phyloP scores from a whole-genome alignment of 1,140 invertebrate genomes.

The Cataglyphis hispanica region DNA sequence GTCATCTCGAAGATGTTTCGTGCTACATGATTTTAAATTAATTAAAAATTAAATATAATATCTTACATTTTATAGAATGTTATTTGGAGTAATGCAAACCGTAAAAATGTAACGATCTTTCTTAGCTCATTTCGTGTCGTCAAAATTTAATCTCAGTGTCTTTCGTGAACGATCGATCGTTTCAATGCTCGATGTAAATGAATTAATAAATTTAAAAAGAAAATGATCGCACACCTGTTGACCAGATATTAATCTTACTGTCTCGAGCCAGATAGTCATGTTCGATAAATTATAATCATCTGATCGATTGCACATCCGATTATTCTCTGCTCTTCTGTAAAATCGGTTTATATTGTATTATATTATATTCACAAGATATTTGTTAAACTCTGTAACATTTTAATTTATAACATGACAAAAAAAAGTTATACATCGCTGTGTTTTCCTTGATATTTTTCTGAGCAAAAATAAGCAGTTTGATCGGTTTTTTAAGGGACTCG shows the following conservation, averaged over 20 bases:
- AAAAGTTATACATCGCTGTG: not conserved
- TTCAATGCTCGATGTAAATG: not conserved
- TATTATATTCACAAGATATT: no score
- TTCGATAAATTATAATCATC: not conserved
- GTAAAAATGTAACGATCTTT: conserved; percentile 49
- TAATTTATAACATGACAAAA: not conserved
- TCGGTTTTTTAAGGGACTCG: not conserved
- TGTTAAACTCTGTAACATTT: not conserved
- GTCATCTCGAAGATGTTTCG: conserved; percentile 8
- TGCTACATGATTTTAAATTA: conserved; percentile 5
- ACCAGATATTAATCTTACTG: no score
- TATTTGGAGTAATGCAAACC: conserved; percentile 31
- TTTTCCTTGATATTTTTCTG: not conserved
- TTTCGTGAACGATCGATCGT: not conserved
- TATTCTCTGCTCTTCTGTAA: not conserved
- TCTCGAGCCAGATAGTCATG: no score
- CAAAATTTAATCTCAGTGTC: conserved; percentile 17
- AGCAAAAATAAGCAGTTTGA: conserved; percentile 23
- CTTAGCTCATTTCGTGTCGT: not conserved
- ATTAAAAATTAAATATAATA: conserved; percentile 48
- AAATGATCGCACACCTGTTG: not conserved
- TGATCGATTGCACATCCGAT: not conserved
- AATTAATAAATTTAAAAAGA: not conserved
- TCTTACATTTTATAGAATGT: conserved; percentile 26
- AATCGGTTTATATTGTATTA: not conserved